These are phyloP conservation scores for Papilio aristodemus DNA, from an alignment of 1,140 invertebrate genomes.

Conservation along the genomic window DNA sequence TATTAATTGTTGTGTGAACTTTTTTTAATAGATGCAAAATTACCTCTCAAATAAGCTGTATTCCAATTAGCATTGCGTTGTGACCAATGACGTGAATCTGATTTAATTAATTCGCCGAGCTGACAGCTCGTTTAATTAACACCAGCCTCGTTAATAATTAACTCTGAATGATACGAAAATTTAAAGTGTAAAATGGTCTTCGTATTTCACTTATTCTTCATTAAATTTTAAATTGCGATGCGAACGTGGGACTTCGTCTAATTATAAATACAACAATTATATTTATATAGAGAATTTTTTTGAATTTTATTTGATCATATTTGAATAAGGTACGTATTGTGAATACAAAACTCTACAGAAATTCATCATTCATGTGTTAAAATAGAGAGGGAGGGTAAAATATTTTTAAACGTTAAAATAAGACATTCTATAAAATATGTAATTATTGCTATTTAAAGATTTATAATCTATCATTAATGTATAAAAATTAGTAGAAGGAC, in stretches of 20 bases:
- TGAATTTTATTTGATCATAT: too few species aligned
- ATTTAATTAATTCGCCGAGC: slow-evolving; percentile 18
- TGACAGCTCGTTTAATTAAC: slow-evolving; percentile 19
- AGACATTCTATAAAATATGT: too few species aligned
- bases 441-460: too few species aligned
- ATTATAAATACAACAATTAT: slow-evolving; percentile 1
- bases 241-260: background rate
- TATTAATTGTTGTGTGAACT: too few species aligned
- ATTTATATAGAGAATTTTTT: too few species aligned
- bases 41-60: slow-evolving; percentile 11
- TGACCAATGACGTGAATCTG: slow-evolving; percentile 23
- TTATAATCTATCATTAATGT: too few species aligned
- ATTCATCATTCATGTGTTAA: too few species aligned
- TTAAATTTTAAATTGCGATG: background rate
- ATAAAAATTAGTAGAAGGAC: too few species aligned
- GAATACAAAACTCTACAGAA: too few species aligned
- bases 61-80: slow-evolving; percentile 21
- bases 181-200: slow-evolving; percentile 5
- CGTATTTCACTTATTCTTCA: slow-evolving; percentile 21
- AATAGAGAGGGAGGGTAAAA: too few species aligned
- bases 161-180: slow-evolving; percentile 22
- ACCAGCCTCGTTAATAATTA: slow-evolving; percentile 16
- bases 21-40: background rate
- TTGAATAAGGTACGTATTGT: too few species aligned
- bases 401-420: too few species aligned